Evolutionary conservation across 2,113 vertebrate genomes (phyloP).

Genomic region (Oreocharis arfaki): DNA sequence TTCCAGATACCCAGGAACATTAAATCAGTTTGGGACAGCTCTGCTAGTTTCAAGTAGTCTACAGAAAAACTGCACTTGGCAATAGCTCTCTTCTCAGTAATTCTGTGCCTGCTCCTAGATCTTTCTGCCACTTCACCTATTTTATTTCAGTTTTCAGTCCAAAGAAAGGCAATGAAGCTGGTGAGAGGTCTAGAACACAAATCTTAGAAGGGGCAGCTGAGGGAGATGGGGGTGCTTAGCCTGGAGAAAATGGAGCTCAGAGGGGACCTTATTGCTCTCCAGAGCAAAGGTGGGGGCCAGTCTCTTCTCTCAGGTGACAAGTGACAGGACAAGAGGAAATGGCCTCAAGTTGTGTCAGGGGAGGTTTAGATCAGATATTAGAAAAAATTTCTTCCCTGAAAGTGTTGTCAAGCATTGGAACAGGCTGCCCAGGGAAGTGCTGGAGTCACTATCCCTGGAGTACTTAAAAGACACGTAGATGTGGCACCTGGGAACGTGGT

Average conservation of each 20-base stretch:
- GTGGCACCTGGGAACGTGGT: not conserved
- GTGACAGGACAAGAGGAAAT: not conserved
- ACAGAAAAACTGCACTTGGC: not conserved
- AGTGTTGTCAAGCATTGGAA: not conserved
- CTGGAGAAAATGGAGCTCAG: not conserved
- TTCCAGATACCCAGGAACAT: not conserved
- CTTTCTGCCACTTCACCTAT: not conserved
- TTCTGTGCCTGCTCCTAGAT: not conserved
- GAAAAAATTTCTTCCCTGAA: not conserved
- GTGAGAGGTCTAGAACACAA: not conserved
- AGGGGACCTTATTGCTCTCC: not conserved
- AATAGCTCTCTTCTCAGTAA: not conserved
- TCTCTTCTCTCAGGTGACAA: not conserved
- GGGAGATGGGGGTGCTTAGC: not conserved
- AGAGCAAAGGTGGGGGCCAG: not conserved
- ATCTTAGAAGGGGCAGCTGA: not conserved
- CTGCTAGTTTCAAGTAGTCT: not conserved
- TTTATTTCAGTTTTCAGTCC: conserved; percentile 8
- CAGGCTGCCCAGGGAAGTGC: not conserved
- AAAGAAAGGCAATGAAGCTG: not conserved
- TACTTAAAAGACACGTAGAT: not conserved
- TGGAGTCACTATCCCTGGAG: not conserved
- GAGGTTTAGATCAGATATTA: not conserved
- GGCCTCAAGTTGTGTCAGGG: not conserved
- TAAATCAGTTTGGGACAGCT: not conserved